Base-by-base conservation (phyloP, 2,888 invertebrate genomes). In the Clepsis dumicolana region DNA sequence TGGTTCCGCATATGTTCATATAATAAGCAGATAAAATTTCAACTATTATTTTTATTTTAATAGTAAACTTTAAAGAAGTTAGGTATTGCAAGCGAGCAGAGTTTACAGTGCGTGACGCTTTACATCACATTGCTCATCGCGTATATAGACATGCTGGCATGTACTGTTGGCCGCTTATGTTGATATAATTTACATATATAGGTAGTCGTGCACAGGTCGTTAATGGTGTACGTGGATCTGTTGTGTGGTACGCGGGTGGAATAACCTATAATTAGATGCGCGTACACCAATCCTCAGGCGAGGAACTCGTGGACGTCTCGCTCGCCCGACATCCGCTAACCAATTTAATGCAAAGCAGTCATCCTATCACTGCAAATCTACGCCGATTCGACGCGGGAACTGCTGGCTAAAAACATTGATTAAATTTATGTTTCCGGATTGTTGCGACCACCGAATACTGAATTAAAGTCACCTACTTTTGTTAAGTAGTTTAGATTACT, bases 191-290 rank as follows among this genome's bases (percentile, higher is more conserved):
- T 70, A 71, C 75, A 74, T 77, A 74, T 82, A 80, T 82, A 81
- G 75, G 76, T 81, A 79, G 78, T 88, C 88, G 88, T 89, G 89
- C 85, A 84, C 87, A 83, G 86, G 86, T 89, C 90, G 89, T 89
- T 89, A 89, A 88, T 89, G 87, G 88, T 87, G 84, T 83, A 83
- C 86, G 88, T 88, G 86, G 87, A 90, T 89, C 89, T 87, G 88
- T 87, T 88, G 87, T 88, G 83, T 84, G 85, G 86, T 88, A 85
- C 87, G 85, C 88, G 87, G 85, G 91, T 88, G 92, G 90, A 91
- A 92, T 90, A 91, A 91, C 91, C 91, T 92, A 92, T 91, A 91
- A 91, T 91, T 91, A 92, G 91, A 92, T 90, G 88, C 91, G 89
- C 83, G 87, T 88, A 88, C 85, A 88, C 89, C 85, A 87, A 87